phyloP scores from a whole-genome alignment of 2,888 invertebrate species.

The Plagiodera versicolora region DNA sequence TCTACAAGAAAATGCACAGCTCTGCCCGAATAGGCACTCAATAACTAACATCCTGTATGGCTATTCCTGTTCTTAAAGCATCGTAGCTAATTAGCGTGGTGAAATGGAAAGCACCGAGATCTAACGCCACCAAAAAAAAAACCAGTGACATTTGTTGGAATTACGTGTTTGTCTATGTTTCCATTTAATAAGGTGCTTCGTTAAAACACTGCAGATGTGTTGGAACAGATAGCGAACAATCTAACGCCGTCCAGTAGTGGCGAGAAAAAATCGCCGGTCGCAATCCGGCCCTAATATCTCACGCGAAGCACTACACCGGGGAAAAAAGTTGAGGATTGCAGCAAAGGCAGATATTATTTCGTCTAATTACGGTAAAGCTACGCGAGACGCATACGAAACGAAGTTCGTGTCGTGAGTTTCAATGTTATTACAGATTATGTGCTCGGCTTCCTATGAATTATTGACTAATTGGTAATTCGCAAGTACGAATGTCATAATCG shows the following conservation, averaged over 20 bases:
- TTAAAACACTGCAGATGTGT: neutral
- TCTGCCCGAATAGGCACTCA: too few relatives aligned
- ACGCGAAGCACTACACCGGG: neutral
- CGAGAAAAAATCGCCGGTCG: neutral
- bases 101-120: neutral
- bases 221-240: neutral
- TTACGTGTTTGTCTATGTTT: neutral
- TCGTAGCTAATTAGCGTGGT: neutral
- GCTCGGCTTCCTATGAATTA: neutral
- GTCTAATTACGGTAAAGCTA: neutral
- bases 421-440: conserved; percentile 18
- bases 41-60: too few relatives aligned
- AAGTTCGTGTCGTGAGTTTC: conserved; percentile 24
- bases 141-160: neutral
- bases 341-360: neutral
- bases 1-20: too few relatives aligned
- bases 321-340: neutral
- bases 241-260: neutral
- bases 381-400: neutral
- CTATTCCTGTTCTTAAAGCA: neutral
- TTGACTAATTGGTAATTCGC: neutral
- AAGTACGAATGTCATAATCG: too few relatives aligned
- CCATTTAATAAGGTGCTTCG: neutral
- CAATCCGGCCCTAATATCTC: neutral
- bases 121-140: neutral